A percentile compares a stretch with the other conserved stretches of the same genome.
These are phyloP conservation scores for Habroteleia sp. DNA, from an alignment of 2,888 invertebrate genomes.

Conservation along the genomic window DNA sequence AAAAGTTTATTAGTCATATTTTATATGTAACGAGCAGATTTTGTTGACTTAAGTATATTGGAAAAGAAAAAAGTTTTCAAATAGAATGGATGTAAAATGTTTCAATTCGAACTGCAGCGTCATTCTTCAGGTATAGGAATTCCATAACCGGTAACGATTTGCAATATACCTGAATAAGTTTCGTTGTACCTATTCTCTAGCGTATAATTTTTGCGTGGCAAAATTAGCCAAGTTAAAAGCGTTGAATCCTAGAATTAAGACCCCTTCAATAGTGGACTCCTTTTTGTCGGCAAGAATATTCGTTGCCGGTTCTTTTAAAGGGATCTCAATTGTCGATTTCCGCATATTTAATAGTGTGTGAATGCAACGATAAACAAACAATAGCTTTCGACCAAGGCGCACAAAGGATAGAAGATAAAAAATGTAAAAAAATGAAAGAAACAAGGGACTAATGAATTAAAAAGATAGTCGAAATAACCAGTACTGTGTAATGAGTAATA, in stretches of 20 bases:
- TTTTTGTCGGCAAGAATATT: slow-evolving; percentile 21
- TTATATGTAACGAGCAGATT: no score
- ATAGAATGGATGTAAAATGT: no score
- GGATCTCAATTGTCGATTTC: slow-evolving; percentile 54
- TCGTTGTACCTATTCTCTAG: neutral
- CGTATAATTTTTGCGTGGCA: slow-evolving; percentile 27
- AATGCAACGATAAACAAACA: slow-evolving; percentile 65
- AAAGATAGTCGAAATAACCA: slow-evolving; percentile 81
- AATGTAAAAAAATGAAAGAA: slow-evolving; percentile 7
- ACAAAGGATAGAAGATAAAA: slow-evolving; percentile 35
- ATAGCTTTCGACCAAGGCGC: slow-evolving; percentile 56
- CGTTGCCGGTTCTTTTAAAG: slow-evolving; percentile 32
- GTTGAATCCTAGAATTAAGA: slow-evolving; percentile 43
- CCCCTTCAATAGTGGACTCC: slow-evolving; percentile 30
- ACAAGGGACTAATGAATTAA: slow-evolving; percentile 43
- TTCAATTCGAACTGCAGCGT: no score
- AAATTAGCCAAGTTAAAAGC: slow-evolving; percentile 36
- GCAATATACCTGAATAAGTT: neutral
- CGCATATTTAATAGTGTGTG: slow-evolving; percentile 48
- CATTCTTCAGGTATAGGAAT: no score
- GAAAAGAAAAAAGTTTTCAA: no score
- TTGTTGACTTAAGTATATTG: no score
- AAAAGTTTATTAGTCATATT: no score
- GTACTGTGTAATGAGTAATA: slow-evolving; percentile 81
- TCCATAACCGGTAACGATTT: neutral